These are phyloP conservation scores for Bradypus variegatus DNA, from an alignment of 2,797 vertebrate species.

Conservation along the genomic window DNA sequence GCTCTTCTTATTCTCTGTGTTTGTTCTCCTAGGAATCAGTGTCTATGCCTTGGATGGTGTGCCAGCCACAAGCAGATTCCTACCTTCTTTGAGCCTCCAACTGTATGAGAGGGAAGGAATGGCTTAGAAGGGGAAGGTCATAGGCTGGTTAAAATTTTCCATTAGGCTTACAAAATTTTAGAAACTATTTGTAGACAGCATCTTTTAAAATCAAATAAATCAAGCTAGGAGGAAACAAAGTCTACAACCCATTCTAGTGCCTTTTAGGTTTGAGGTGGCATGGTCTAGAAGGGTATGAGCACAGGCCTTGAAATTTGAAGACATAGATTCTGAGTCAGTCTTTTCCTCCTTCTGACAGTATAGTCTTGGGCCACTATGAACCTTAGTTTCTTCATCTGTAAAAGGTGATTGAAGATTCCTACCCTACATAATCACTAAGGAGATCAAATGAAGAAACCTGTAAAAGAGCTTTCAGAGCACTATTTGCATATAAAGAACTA, in stretches of 20 bases:
- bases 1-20: constrained; percentile 3
- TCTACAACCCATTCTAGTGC: not conserved
- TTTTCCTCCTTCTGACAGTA: not conserved
- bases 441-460: not conserved
- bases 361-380: not conserved
- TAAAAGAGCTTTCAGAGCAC: not conserved
- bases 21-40: not conserved
- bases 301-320: not conserved
- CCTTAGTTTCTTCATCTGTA: not conserved
- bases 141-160: constrained; percentile 1
- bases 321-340: not conserved
- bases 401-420: not conserved
- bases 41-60: not conserved
- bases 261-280: not conserved
- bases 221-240: not conserved
- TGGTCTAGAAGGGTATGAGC: not conserved
- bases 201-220: not conserved
- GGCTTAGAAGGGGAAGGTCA: not conserved
- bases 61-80: not conserved
- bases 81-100: not conserved
- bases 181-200: not conserved
- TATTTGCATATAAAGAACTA: not conserved
- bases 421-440: not conserved
- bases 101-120: not conserved
- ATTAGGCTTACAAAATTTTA: not conserved